Conservation (phyloP, 2,797 vertebrate species). For the Echeneis naucrates region DNA sequence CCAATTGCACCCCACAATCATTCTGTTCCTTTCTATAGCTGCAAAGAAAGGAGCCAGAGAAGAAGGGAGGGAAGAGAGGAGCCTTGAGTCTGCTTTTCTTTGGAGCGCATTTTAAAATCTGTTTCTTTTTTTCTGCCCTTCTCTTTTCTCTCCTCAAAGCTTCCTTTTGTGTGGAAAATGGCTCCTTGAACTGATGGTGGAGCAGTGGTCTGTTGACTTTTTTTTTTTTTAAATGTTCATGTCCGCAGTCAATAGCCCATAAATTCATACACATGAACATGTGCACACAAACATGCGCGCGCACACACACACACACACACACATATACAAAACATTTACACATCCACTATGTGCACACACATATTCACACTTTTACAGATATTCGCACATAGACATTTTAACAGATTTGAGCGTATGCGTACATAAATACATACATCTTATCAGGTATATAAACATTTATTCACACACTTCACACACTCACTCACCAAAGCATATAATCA, state of each 20-base stretch:
- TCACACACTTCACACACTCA: background rate
- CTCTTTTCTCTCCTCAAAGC: conserved; percentile 78
- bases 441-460: background rate
- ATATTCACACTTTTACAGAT: no score
- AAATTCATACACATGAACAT: conserved; percentile 54
- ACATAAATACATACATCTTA: background rate
- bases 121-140: conserved; percentile 77
- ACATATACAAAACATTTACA: conserved; percentile 11
- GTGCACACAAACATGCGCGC: no score
- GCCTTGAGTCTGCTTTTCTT: conserved; percentile 79
- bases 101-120: conserved; percentile 80
- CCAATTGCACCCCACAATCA: conserved; percentile 90
- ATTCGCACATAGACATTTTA: background rate
- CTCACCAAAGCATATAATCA: background rate
- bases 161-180: conserved; percentile 82
- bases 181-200: conserved; percentile 79
- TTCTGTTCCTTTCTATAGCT: conserved; percentile 87
- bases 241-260: conserved; percentile 67
- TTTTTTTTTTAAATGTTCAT: conserved; percentile 53
- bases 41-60: conserved; percentile 76
- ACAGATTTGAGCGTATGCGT: background rate
- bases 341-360: background rate
- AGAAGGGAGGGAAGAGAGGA: conserved; percentile 75
- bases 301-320: conserved; percentile 27
- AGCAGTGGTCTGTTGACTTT: conserved; percentile 74